These are phyloP conservation scores for Sapajus apella DNA, from an alignment of 2,113 vertebrate genomes.

Conservation along the genomic window DNA sequence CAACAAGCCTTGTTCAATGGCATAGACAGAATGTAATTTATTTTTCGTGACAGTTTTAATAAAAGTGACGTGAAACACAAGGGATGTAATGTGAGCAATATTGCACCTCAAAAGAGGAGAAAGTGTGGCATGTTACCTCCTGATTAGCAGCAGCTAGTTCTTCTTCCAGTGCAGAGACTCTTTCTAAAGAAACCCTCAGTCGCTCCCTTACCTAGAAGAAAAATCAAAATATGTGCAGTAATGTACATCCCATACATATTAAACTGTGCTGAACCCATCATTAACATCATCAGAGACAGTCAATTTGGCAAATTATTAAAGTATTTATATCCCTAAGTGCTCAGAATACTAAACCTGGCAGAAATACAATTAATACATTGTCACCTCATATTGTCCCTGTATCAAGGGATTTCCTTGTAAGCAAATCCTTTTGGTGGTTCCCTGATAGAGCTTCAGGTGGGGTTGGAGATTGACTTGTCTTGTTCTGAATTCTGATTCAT, in stretches of 20 bases:
- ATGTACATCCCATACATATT: conserved; percentile 77
- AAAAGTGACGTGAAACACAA: conserved; percentile 76
- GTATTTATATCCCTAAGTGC: neutral
- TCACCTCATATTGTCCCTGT: neutral
- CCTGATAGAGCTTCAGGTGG: neutral
- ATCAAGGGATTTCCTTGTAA: conserved; percentile 36
- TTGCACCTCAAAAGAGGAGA: conserved; percentile 81
- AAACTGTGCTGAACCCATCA: conserved; percentile 75
- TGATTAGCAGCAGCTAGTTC: conserved; percentile 96
- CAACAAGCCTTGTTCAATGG: conserved; percentile 43
- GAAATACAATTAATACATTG: neutral
- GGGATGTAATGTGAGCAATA: conserved; percentile 72
- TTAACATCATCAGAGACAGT: conserved; percentile 61
- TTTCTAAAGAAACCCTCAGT: conserved; percentile 97
- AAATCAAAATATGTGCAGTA: conserved; percentile 86
- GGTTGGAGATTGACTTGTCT: neutral
- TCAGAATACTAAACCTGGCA: neutral
- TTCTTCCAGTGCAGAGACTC: conserved; percentile 97
- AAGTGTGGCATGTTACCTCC: conserved; percentile 90
- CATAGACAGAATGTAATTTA: conserved; percentile 52
- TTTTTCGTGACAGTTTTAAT: conserved; percentile 72
- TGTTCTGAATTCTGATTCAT: conserved; percentile 16
- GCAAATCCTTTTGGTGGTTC: neutral
- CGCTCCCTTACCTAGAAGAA: conserved; percentile 93
- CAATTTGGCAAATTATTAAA: neutral